Base-by-base conservation (phyloP, 2,888 invertebrate genomes). In the Leptinotarsa tumamoca region DNA sequence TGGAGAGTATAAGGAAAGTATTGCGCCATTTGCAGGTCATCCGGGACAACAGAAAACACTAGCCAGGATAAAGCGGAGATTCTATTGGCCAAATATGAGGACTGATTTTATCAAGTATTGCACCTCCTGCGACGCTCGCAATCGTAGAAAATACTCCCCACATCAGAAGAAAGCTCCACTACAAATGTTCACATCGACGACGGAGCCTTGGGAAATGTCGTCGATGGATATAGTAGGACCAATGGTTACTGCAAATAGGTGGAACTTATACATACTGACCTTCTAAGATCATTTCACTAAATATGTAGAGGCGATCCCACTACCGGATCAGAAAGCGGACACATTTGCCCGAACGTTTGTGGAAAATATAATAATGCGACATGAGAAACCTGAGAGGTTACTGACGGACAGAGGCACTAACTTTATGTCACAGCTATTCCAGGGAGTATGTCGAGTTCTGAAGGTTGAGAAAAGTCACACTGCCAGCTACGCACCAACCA, bases 211-310 rank as follows among this genome's bases (percentile, higher is more conserved):
- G 71, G 80, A 82, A 58, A 63, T 81, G 21, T 74, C 79, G 4
- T 73, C 80, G 15, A 74, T 85, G 78, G 83, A 85, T 67, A 78
- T 86, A 10, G 84, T 83, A 1, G 84, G 85, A 10, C 85, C 83
- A 4, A 70, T 85, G 18, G 71, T 77, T 4, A 75, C 67, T 2
- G 79, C 82, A 5, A 2, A 69, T 0, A 58, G 69, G 1, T 82
- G 83, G 18, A 83, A 83, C 68, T n/a, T n/a, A n/a, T n/a, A n/a
- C n/a, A 23, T 85, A 18, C 56, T 85, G 3, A 85, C 85, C 0
- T 81, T 82, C 52, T 73, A 79, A 23, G 23, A 23, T 3, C 3
- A 23, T 23, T 23, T 23, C 23, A 23, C 23, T 23, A 2, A 23
- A 3, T 23, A 21, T 82, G 81, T 58, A 75, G 77, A 10, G 80